phyloP scores from a whole-genome alignment of 2,113 vertebrate species.

The Melanostigma gelatinosum region DNA sequence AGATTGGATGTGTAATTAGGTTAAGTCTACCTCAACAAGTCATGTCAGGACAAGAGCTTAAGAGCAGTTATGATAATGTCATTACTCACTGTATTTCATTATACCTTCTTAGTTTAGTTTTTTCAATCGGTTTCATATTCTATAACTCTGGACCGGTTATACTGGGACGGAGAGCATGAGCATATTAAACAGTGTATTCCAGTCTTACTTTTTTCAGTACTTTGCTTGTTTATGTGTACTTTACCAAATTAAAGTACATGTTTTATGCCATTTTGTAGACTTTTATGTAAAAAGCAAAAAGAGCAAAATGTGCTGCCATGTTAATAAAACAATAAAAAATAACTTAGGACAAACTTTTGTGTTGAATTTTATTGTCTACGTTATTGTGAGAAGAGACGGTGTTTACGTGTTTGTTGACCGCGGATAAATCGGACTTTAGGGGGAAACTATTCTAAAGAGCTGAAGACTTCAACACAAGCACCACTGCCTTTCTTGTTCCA shows the following conservation, averaged over 20 bases:
- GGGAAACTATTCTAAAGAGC: no score
- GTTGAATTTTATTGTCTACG: slow-evolving; percentile 6
- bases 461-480: no score
- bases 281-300: slow-evolving; percentile 11
- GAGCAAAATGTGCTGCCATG: not conserved
- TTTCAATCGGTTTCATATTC: not conserved
- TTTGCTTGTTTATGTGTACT: slow-evolving; percentile 10
- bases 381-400: not conserved
- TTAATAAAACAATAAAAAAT: slow-evolving; percentile 27
- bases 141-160: not conserved
- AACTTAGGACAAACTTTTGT: slow-evolving; percentile 15
- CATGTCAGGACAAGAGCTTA: not conserved
- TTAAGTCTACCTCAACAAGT: slow-evolving; percentile 39
- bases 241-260: not conserved
- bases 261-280: slow-evolving; percentile 40
- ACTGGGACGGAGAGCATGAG: no score
- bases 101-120: not conserved
- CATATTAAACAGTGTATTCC: not conserved
- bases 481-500: no score
- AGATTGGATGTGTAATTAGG: slow-evolving; percentile 8
- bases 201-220: not conserved
- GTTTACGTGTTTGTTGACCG: not conserved
- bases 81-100: not conserved
- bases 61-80: slow-evolving; percentile 45
- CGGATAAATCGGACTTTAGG: no score